phyloP scores from a whole-genome alignment of 2,888 invertebrate genomes.

The Nasonia oneida region DNA sequence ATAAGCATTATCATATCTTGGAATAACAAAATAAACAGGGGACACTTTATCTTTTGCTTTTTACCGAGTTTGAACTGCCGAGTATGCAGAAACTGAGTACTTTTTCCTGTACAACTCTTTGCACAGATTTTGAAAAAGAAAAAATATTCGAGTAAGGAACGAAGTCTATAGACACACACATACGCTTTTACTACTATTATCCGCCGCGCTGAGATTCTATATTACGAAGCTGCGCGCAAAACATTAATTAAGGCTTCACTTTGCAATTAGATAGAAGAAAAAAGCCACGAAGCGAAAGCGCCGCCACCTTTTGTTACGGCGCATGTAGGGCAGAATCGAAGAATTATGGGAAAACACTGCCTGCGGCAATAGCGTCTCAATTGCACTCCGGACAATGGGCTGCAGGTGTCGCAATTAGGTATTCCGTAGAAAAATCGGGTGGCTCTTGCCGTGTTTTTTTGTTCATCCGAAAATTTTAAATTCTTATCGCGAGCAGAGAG shows the following conservation, averaged over 20 bases:
- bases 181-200: conserved; percentile 3
- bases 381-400: background rate
- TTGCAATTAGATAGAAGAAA: background rate
- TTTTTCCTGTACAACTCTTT: background rate
- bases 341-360: background rate
- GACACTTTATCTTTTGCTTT: background rate
- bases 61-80: background rate
- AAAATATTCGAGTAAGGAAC: background rate
- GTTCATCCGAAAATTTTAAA: background rate
- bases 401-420: background rate
- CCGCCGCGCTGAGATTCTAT: background rate
- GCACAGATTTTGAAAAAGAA: background rate
- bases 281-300: background rate
- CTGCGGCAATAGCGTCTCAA: background rate
- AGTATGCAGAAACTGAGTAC: background rate
- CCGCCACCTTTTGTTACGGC: background rate
- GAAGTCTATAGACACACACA: background rate
- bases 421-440: background rate
- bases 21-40: background rate
- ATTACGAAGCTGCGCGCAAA: background rate
- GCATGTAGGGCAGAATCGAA: conserved; percentile 6
- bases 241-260: background rate
- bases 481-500: conserved; percentile 1
- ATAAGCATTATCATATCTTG: background rate
- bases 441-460: background rate